Conservation (phyloP, 2,113 vertebrate genomes). For the Eulacestoma nigropectus region DNA sequence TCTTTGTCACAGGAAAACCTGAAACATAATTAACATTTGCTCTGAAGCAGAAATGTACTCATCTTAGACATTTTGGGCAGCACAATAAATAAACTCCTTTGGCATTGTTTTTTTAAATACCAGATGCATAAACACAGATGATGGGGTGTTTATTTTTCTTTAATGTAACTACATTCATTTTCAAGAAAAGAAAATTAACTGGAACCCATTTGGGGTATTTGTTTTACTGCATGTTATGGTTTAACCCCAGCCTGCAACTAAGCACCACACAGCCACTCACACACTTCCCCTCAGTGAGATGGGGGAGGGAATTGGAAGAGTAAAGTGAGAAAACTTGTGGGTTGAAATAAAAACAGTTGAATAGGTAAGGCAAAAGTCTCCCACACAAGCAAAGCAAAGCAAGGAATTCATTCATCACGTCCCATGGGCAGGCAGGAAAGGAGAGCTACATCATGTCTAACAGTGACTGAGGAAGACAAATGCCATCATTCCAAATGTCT, state of each 20-base stretch:
- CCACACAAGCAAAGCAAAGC: not conserved
- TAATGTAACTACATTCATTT: not conserved
- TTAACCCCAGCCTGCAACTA: not conserved
- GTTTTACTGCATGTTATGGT: not conserved
- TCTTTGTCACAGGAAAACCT: not conserved
- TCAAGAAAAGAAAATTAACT: not conserved
- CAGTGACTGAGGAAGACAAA: not conserved
- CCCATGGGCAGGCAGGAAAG: not conserved
- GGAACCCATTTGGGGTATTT: not conserved
- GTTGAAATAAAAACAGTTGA: not conserved
- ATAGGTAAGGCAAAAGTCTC: not conserved
- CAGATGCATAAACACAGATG: not conserved
- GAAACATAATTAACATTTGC: not conserved
- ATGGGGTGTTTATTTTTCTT: not conserved
- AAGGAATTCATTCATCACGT: not conserved
- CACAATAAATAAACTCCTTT: not conserved
- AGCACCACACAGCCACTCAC: not conserved
- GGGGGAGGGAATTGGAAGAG: not conserved
- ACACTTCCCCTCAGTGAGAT: not conserved
- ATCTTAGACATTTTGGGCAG: not conserved
- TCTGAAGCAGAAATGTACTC: not conserved
- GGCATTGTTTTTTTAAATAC: slow-evolving; percentile 10
- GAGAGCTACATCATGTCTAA: not conserved
- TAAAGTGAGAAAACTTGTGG: not conserved
- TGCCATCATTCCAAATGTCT: not conserved